Evolutionary conservation across 2,888 invertebrate species (phyloP).

Genomic region (Mesorhabditis spiculigera): DNA sequence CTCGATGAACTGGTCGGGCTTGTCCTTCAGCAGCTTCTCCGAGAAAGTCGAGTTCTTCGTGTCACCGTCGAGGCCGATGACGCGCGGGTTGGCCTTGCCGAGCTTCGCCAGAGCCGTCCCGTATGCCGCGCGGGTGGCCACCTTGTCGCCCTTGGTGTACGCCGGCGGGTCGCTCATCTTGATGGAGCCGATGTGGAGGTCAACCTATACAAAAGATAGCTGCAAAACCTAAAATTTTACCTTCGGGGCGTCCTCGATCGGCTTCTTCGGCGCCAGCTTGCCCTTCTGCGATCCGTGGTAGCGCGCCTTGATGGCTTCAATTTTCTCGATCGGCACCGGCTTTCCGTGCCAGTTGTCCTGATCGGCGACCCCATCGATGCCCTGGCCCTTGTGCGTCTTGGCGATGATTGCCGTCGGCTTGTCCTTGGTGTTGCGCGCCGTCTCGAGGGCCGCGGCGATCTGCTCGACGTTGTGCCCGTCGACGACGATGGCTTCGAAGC

Average conservation of each 20-base stretch:
- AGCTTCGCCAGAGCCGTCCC: conserved; percentile 89
- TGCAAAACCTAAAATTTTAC: conserved; percentile 11
- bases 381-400: conserved; percentile 85
- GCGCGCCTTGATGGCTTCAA: conserved; percentile 44
- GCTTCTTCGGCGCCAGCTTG: conserved; percentile 43
- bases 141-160: conserved; percentile 70
- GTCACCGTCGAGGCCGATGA: conserved; percentile 92
- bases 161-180: conserved; percentile 69
- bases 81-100: conserved; percentile 68
- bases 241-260: conserved; percentile 45
- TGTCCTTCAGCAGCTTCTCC: conserved; percentile 77
- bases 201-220: conserved; percentile 62
- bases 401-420: conserved; percentile 89
- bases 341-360: conserved; percentile 96
- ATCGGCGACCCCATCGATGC: conserved; percentile 77
- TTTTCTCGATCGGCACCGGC: conserved; percentile 66
- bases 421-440: conserved; percentile 35
- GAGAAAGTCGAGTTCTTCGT: conserved; percentile 98
- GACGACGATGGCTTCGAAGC: conserved; percentile 74
- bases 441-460: conserved; percentile 65
- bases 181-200: conserved; percentile 58
- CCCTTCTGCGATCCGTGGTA: conserved; percentile 68
- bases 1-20: conserved; percentile 79
- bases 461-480: conserved; percentile 94
- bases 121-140: conserved; percentile 89